phyloP scores from a whole-genome alignment of 2,888 invertebrate species.

The Leucania comma region DNA sequence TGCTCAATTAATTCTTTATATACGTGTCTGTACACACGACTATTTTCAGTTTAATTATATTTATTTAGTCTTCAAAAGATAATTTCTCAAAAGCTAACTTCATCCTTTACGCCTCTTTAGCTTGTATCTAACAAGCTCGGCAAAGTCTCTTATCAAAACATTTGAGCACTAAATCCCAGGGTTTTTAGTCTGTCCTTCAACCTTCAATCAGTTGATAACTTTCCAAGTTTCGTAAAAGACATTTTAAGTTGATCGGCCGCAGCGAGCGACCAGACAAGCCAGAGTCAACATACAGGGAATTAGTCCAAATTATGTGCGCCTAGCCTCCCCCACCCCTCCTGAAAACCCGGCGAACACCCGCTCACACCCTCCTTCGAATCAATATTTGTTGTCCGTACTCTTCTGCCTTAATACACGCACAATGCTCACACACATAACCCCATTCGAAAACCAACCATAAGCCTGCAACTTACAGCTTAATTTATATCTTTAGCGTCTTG shows the following conservation, averaged over 20 bases:
- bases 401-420: constrained; percentile 90
- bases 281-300: constrained; percentile 89
- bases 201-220: constrained; percentile 60
- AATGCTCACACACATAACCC: constrained; percentile 79
- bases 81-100: not conserved
- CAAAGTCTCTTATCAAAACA: constrained; percentile 27
- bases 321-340: constrained; percentile 69
- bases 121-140: constrained; percentile 20
- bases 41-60: too few relatives aligned
- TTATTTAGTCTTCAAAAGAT: not conserved
- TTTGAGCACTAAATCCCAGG: constrained; percentile 11
- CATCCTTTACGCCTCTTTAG: constrained; percentile 6
- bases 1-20: too few relatives aligned
- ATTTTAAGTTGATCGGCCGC: constrained; percentile 82
- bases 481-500: constrained; percentile 27
- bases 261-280: constrained; percentile 85
- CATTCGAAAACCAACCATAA: constrained; percentile 49
- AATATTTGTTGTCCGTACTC: constrained; percentile 91
- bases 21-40: too few relatives aligned
- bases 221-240: constrained; percentile 81
- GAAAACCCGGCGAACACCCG: constrained; percentile 70
- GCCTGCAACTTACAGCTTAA: constrained; percentile 7
- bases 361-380: constrained; percentile 85
- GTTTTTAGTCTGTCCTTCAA: constrained; percentile 43
- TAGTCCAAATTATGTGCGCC: constrained; percentile 90